These are phyloP conservation scores for Meda fulgida DNA, from an alignment of 2,797 vertebrate genomes.

Conservation along the genomic window DNA sequence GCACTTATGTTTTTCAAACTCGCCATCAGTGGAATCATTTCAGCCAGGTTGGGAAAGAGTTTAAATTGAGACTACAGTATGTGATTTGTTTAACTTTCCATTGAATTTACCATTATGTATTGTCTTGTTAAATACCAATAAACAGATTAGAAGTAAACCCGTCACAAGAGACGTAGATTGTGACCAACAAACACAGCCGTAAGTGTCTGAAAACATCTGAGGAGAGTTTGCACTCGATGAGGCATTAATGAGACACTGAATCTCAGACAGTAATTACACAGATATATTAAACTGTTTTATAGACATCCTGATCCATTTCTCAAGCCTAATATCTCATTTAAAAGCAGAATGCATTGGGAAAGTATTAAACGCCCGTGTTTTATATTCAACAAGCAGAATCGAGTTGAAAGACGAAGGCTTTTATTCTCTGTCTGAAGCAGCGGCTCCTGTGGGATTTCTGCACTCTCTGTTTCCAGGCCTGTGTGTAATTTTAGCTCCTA, in stretches of 20 bases:
- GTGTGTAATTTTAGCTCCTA: constrained; percentile 82
- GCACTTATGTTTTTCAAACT: too few species aligned
- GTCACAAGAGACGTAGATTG: too few species aligned
- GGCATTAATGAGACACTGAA: background rate
- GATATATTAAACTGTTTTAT: background rate
- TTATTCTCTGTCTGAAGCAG: constrained; percentile 82
- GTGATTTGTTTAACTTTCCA: too few species aligned
- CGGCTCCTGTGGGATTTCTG: constrained; percentile 79
- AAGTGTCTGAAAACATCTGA: too few species aligned
- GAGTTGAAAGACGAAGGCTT: constrained; percentile 62
- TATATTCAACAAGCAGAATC: constrained; percentile 16
- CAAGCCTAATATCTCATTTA: constrained; percentile 58
- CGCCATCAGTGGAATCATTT: too few species aligned
- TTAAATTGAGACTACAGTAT: too few species aligned
- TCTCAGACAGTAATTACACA: background rate
- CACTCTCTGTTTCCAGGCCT: constrained; percentile 79
- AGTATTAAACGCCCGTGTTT: background rate
- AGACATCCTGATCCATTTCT: background rate
- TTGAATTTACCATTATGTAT: too few species aligned
- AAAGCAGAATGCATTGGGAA: background rate
- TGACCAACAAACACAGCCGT: too few species aligned
- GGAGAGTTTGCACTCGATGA: background rate
- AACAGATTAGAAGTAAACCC: too few species aligned
- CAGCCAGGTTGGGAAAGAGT: too few species aligned
- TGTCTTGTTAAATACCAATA: too few species aligned